These are phyloP conservation scores for Crocodylus rhombifer DNA, from an alignment of 2,797 vertebrate species.

Conservation along the genomic window DNA sequence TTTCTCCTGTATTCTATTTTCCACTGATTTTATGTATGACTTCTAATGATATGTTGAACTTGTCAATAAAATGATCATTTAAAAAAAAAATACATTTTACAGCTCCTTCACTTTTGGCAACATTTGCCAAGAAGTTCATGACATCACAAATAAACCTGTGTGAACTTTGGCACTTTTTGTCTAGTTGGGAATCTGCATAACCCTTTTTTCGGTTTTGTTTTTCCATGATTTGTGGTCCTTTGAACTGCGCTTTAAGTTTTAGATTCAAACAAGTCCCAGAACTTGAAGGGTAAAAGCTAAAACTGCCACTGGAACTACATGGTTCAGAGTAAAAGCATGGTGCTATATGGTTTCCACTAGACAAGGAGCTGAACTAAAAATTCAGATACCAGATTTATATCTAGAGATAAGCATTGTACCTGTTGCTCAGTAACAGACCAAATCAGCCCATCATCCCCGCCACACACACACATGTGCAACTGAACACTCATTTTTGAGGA, in stretches of 20 bases:
- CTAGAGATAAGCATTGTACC: conserved; percentile 8
- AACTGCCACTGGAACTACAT: background rate
- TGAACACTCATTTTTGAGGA: conserved; percentile 54
- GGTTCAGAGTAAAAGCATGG: background rate
- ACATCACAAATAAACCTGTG: background rate
- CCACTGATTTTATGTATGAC: conserved; percentile 27
- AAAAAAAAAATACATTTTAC: background rate
- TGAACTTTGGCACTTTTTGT: background rate
- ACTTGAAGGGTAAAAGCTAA: background rate
- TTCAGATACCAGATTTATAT: background rate
- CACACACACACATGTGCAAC: conserved; percentile 5
- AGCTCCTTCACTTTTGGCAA: background rate
- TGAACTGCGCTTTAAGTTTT: conserved; percentile 1
- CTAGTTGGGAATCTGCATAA: background rate
- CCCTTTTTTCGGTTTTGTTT: background rate
- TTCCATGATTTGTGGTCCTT: background rate
- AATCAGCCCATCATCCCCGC: conserved; percentile 29
- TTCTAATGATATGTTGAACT: conserved; percentile 33
- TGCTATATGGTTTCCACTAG: conserved; percentile 20
- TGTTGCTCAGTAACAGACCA: conserved; percentile 65
- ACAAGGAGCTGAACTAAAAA: conserved; percentile 30
- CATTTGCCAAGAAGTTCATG: background rate
- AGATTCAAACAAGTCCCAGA: background rate
- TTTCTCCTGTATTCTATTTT: conserved; percentile 15
- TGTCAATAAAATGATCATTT: background rate